Base-by-base conservation (phyloP, 2,797 vertebrate species). In the Sebastes miniatus region DNA sequence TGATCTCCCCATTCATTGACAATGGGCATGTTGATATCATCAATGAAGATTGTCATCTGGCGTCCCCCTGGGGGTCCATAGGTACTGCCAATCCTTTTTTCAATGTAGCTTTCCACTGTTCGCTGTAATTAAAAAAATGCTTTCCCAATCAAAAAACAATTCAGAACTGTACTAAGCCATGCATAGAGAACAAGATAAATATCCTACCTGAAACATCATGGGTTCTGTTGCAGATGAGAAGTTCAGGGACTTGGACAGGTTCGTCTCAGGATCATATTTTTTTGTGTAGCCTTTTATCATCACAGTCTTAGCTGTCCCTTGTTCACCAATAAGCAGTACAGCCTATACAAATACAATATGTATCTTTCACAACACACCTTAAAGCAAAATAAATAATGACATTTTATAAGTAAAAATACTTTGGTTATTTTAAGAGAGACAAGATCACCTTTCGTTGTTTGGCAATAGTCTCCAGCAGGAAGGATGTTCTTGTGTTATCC, bases 1-100 rank as follows among this genome's bases (percentile, higher is more conserved):
- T 98, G 97, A 87, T 98, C 97, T 84, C 97, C 97, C 97, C 97
- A 98, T 62, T 97, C 96, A 79, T 97, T 98, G 92, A 97, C 94
- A 83, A 95, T 2, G 6, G 97, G 97, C 97, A 97, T 97, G 89
- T 97, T 98, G 84, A 98, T 94, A 88, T 98, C 97, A 85, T 98
- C 97, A 79, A 98, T 93, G 88, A 98, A 98, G 76, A 97, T 50
- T 0, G 96, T 96, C 97, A 97, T 96, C 91, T 94, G 96, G 91
- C 95, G 97, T 80, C 96, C 96, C 18, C 95, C 95, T 4, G 97
- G 96, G 0, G 97, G 97, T n/a, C 97, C 97, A 0, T 96, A 97
- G 0, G 96, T 97, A 47, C 95, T 95, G 34, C 97, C 96, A 92
- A 97, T 94, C 62, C 96, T 93, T 57, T 97, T 98, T 79, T 97